phyloP scores from a whole-genome alignment of 2,888 invertebrate species.

The Acronicta psi region DNA sequence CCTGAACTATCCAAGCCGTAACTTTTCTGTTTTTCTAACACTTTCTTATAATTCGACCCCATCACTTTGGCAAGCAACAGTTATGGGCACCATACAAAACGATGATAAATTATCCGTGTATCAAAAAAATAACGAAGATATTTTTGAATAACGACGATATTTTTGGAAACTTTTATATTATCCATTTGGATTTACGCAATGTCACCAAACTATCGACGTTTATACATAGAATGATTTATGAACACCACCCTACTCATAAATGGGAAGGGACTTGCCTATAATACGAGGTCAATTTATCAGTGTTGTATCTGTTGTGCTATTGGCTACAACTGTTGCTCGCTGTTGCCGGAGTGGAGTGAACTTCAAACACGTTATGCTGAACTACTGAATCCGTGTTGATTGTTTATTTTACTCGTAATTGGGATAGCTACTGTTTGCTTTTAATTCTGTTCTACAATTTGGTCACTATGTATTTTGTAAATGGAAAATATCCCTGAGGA shows the following conservation, averaged over 20 bases:
- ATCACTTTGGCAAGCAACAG: too few relatives aligned
- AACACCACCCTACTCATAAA: background rate
- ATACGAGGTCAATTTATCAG: background rate
- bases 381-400: slow-evolving; percentile 10
- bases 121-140: too few relatives aligned
- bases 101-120: background rate
- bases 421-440: slow-evolving; percentile 15
- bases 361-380: slow-evolving; percentile 37
- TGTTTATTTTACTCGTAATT: slow-evolving; percentile 23
- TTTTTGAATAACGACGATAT: too few relatives aligned
- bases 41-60: too few relatives aligned
- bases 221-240: background rate
- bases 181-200: too few relatives aligned
- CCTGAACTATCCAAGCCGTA: too few relatives aligned
- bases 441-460: background rate
- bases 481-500: too few relatives aligned
- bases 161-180: too few relatives aligned
- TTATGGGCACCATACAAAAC: background rate
- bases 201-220: too few relatives aligned
- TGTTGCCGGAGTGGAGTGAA: slow-evolving; percentile 16
- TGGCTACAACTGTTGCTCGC: background rate
- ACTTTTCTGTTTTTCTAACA: too few relatives aligned
- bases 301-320: background rate
- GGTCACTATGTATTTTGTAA: too few relatives aligned
- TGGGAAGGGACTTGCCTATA: background rate